Base-by-base conservation (phyloP, 2,888 invertebrate species). In the Hypolimnas misippus region DNA sequence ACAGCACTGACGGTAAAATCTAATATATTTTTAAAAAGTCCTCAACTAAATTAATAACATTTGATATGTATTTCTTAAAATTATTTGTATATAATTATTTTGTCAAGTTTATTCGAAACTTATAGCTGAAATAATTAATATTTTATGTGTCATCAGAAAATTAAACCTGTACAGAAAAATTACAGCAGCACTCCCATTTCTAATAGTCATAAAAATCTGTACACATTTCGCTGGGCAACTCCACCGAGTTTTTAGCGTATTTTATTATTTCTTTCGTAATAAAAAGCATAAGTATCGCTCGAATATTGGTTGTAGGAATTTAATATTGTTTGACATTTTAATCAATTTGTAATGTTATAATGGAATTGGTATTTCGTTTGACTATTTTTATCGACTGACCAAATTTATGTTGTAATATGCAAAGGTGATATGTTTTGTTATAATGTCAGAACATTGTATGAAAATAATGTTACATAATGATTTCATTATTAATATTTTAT, bases 271-370 rank as follows among this genome's bases (percentile, higher is more conserved):
- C 58, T 7, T 10, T 25, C 7, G 42, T 52, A 42, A 51, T 57
- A 57, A 57, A 51, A 57, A 51, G 16, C 17, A 51, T 44, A 52
- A 44, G 44, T 40, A 7, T 25, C 38, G 42, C 35, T 6, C 31
- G 52, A 33, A 59, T 31, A 59, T 59, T 53, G 33, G n/a, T 21
- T 12, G 35, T 44, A 16, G 42, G 44, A 59, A 53, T 59, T 59
- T 59, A 53, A 46, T 46, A 59, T 53, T 25, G 4, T 6, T 53
- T 52, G 29, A 42, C 42, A 46, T 46, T 46, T 46, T 46, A 46
- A 46, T 46, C 44, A 46, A 21, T 46, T 46, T 21, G 44, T 46
- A 46, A 46, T 21, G 44, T 3, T 46, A 19, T 21, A 6, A 46
- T 46, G 3, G 21, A 21, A 21, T 46, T 12, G 44, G 5, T 21